Percentiles rank a stretch among this genome's conserved stretches.
These are phyloP conservation scores for Parochlus steinenii DNA, from an alignment of 2,888 invertebrate species.

Conservation along the genomic window DNA sequence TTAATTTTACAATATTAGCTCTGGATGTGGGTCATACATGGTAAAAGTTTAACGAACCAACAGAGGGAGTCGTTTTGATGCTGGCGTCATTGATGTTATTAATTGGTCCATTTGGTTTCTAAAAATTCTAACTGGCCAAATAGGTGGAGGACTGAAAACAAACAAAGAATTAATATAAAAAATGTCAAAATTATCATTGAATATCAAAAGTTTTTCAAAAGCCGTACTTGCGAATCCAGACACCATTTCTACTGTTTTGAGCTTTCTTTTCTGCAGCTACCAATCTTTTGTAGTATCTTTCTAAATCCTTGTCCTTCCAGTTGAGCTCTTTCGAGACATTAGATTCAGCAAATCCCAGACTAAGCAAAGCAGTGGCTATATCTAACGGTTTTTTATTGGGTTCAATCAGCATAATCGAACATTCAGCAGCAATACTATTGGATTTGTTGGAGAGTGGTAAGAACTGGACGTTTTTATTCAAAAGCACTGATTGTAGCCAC, in stretches of 20 bases:
- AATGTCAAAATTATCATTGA: too few relatives aligned
- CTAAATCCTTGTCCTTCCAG: neutral
- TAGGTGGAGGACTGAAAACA: conserved; percentile 7
- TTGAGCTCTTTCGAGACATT: too few relatives aligned
- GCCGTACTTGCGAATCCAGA: conserved; percentile 3
- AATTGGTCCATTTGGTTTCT: neutral
- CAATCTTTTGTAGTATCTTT: conserved; percentile 4
- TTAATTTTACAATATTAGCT: too few relatives aligned
- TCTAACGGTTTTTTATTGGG: conserved; percentile 1
- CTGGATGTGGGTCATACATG: conserved; percentile 1
- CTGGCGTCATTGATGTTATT: neutral
- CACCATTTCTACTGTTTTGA: neutral
- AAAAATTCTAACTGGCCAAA: conserved; percentile 6
- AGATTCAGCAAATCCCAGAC: conserved; percentile 11
- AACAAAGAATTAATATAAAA: too few relatives aligned
- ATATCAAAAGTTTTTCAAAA: too few relatives aligned
- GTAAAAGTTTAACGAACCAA: conserved; percentile 2
- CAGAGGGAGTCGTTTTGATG: neutral
- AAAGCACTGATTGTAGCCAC: conserved; percentile 40
- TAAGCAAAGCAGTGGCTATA: conserved; percentile 2
- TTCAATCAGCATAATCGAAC: conserved; percentile 20
- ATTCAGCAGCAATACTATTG: conserved; percentile 32
- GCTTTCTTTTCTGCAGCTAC: conserved; percentile 1
- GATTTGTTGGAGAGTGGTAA: conserved; percentile 33
- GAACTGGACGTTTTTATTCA: conserved; percentile 32